Base-by-base conservation (phyloP, 2,113 vertebrate species). In the Xyliphius kryptos region DNA sequence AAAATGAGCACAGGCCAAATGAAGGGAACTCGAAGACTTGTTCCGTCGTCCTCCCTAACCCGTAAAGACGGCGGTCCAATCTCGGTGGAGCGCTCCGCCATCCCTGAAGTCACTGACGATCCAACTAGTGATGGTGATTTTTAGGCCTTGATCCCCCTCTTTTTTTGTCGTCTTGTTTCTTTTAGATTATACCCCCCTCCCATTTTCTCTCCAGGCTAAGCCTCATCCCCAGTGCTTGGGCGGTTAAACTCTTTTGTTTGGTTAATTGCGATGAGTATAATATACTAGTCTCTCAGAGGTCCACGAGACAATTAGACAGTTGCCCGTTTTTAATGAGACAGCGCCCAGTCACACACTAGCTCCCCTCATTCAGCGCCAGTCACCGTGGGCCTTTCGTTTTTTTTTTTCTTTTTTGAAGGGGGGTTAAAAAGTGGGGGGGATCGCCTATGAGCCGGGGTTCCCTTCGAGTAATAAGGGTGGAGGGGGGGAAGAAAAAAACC, bases 231-330 rank as follows among this genome's bases (percentile, higher is more conserved):
- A 89, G 89, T 86, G 91, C 91, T 91, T 91, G 91, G 92, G 92
- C 92, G 89, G 91, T 95, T 97, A 89, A 90, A 89, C 90, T 92
- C 93, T 91, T 97, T 98, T 98, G 94, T 97, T 94, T 92, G 85
- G 87, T 94, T 98, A 97, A 98, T 98, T 97, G 93, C 93, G 93
- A 96, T 94, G 93, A 95, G 95, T 95, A 97, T 97, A 96, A 97
- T 97, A 93, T 97, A 94, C 91, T 93, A 93, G 94, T 92, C 93
- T 97, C 92, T 95, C 93, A 86, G 91, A 94, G 93, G 94, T 94
- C 93, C 73, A 83, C 89, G 91, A 95, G 92, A 97, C 94, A 95
- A 97, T 95, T 94, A 93, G 94, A 98, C 94, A 97, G 95, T 97
- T 93, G 92, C 91, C 91, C 92, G 92, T 83, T 94, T 97, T 97